A percentile compares a stretch with the other conserved stretches of the same genome.
These are phyloP conservation scores for Lagenorhynchus albirostris DNA, from an alignment of 2,113 vertebrate species.

Conservation along the genomic window DNA sequence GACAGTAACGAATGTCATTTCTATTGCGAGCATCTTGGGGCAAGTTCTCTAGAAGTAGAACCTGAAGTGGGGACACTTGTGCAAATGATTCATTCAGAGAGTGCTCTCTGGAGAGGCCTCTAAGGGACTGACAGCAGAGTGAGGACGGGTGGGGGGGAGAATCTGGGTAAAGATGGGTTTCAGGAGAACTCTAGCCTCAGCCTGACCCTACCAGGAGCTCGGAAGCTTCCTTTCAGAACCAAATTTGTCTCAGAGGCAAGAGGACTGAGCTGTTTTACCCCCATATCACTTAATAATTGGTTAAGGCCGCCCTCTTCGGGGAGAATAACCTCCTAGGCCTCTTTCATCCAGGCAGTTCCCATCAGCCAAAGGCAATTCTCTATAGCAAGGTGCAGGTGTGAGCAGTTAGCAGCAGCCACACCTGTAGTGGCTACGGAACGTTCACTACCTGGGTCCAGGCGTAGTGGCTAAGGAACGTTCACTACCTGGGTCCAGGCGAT, in stretches of 20 bases:
- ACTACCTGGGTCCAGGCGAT: rapidly evolving
- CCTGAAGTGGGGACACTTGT: neutral
- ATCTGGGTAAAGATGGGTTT: neutral
- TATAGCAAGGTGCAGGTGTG: neutral
- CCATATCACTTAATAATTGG: rapidly evolving
- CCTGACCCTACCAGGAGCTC: neutral
- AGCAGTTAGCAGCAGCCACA: neutral
- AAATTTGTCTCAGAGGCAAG: neutral
- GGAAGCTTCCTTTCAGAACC: neutral
- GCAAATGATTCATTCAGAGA: neutral
- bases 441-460: rapidly evolving
- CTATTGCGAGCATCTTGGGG: neutral
- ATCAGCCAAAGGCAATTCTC: neutral
- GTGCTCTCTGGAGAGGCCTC: neutral
- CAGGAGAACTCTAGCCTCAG: neutral
- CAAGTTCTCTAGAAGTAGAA: neutral
- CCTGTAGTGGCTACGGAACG: neutral
- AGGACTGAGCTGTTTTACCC: neutral
- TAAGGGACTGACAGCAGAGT: neutral
- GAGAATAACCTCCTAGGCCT: neutral
- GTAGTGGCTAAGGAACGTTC: neutral
- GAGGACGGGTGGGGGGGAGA: neutral
- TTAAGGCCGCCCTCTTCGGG: neutral
- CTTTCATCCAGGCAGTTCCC: neutral
- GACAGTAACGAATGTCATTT: neutral